Percentiles rank a stretch among this genome's conserved stretches.
Evolutionary conservation across 2,113 vertebrate species (phyloP).

Genomic region (Stigmatopora argus): DNA sequence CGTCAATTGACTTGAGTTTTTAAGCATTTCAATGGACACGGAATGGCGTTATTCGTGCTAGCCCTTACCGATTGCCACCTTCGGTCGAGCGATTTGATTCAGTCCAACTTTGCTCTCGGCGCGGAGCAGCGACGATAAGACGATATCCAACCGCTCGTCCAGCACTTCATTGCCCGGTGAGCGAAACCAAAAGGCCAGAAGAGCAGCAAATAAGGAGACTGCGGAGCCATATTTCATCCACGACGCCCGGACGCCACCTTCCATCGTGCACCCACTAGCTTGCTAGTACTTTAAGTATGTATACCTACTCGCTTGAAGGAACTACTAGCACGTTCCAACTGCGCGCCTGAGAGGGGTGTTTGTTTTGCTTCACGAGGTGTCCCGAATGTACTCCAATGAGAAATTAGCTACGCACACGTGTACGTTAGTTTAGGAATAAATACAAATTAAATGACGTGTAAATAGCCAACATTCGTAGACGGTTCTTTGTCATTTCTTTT

Average conservation of each 20-base stretch:
- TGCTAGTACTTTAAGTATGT: neutral
- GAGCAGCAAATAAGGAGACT: conserved; percentile 61
- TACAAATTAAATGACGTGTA: neutral
- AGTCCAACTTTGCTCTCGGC: conserved; percentile 73
- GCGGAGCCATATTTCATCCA: conserved; percentile 65
- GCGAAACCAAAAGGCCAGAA: conserved; percentile 70
- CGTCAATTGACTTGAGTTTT: neutral
- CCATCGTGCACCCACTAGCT: conserved; percentile 37
- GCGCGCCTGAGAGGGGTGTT: neutral
- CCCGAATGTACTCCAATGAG: neutral
- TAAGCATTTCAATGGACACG: neutral
- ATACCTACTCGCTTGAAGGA: too few species aligned
- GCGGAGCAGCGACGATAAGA: conserved; percentile 73
- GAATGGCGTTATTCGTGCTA: conserved; percentile 16
- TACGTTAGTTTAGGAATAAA: neutral
- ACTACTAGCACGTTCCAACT: neutral
- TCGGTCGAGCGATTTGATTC: conserved; percentile 57
- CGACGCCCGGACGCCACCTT: conserved; percentile 37
- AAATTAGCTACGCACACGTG: neutral
- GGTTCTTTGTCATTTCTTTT: neutral
- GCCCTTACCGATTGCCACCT: conserved; percentile 71
- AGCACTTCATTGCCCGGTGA: conserved; percentile 48
- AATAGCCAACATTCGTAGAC: neutral
- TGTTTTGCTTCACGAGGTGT: neutral
- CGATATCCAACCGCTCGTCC: conserved; percentile 68